A percentile compares a stretch with the other conserved stretches of the same genome.
Evolutionary conservation across 2,888 invertebrate species (phyloP).

Genomic region (Hydrotaea cyrtoneurina): DNA sequence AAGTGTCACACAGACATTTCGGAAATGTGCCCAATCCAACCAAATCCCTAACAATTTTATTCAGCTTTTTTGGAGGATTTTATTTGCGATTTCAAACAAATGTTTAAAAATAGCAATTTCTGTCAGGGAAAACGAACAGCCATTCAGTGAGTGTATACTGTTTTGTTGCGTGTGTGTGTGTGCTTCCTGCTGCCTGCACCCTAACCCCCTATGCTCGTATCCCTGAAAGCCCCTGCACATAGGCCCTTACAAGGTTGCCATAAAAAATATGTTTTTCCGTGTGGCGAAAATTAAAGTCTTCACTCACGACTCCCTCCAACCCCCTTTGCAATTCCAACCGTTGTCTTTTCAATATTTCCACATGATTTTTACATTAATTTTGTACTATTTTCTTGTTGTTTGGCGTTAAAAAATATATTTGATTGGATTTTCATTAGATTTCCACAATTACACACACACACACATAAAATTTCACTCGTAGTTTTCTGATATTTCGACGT

Average conservation of each 20-base stretch:
- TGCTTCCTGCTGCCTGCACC: background rate
- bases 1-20: background rate
- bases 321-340: slow-evolving; percentile 17
- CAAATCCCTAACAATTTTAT: background rate
- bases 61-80: background rate
- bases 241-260: slow-evolving; percentile 57
- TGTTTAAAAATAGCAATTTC: slow-evolving; percentile 75
- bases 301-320: background rate
- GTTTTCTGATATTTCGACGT: slow-evolving; percentile 9
- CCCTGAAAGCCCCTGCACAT: background rate
- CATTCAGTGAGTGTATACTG: background rate
- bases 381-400: background rate
- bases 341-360: slow-evolving; percentile 42
- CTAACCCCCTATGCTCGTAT: background rate
- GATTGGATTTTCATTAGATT: slow-evolving; percentile 8
- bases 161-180: background rate
- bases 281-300: slow-evolving; percentile 19
- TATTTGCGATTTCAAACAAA: background rate
- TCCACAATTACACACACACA: background rate
- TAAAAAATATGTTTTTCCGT: slow-evolving; percentile 34
- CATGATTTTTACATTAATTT: slow-evolving; percentile 44
- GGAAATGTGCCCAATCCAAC: background rate
- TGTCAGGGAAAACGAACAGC: slow-evolving; percentile 62
- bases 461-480: background rate
- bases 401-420: background rate